Conservation (phyloP, 2,797 vertebrate genomes). For the Microcaecilia unicolor region DNA sequence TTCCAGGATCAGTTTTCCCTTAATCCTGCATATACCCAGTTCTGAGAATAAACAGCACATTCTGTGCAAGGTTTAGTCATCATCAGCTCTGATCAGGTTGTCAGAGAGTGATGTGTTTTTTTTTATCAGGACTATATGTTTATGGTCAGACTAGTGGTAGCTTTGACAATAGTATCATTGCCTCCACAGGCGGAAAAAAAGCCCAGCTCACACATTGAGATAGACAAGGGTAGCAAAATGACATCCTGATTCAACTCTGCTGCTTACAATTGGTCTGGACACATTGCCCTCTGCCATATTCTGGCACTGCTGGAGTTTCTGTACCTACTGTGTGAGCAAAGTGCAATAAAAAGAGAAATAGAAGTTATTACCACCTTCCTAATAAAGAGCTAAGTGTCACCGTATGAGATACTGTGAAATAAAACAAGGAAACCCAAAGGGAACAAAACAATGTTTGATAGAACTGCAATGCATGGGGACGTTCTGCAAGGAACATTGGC, state of each 20-base stretch:
- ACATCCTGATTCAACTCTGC: not conserved
- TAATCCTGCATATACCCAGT: too few species aligned
- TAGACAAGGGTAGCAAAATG: constrained; percentile 2
- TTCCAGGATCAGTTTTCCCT: too few species aligned
- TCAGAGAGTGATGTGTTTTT: too few species aligned
- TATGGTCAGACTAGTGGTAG: too few species aligned
- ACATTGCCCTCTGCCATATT: not conserved
- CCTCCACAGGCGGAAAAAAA: too few species aligned
- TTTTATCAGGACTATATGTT: too few species aligned
- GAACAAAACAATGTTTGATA: not conserved
- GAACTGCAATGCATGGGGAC: not conserved
- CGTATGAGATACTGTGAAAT: not conserved
- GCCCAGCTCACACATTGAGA: too few species aligned
- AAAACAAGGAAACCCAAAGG: not conserved
- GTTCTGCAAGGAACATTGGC: constrained; percentile 15
- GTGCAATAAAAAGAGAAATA: constrained; percentile 1
- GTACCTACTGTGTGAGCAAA: not conserved
- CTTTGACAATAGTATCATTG: too few species aligned
- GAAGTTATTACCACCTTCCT: constrained; percentile 1
- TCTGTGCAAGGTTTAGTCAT: too few species aligned
- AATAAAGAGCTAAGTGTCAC: constrained; percentile 1
- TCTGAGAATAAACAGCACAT: too few species aligned
- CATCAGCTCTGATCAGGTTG: too few species aligned
- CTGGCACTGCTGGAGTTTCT: not conserved
- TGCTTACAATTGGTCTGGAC: constrained; percentile 1